Evolutionary conservation across 53 echinoderm and acorn worm species (phyloP), one percentile per base, ranked within the genome.

Genomic region (Paracentrotus lividus): DNA sequence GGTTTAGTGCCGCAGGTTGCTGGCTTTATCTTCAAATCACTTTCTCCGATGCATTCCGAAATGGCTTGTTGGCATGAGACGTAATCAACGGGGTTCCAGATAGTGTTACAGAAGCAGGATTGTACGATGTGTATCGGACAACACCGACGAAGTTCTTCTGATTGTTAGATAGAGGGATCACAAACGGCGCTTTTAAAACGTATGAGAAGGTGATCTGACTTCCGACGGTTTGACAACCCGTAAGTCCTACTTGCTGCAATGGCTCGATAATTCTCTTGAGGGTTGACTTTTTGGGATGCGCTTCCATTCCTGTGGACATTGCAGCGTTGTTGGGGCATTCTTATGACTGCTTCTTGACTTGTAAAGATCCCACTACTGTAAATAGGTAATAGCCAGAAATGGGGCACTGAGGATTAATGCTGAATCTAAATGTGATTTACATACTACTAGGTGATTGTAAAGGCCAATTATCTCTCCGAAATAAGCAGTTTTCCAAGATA

Each of bases 231-330:
- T 18, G 38, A 5, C 38, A 42, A 76, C 76, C 76, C 42, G 16
- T 76, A 18, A 76, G 42, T 76, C 76, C 76, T n/a, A n/a, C n/a
- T n/a, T n/a, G 76, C 40, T 16, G 42, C 14, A 76, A 76, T 42
- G 20, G 76, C 42, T 42, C 42, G 76, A 76, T 76, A 42, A 76
- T 76, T 76, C 42, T 21, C 76, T 76, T 36, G 40, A 76, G 67
- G 67, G 76, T 76, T 21, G 76, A 40, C 27, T 15, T 2, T 10
- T 36, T 10, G 42, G 38, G 76, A 3, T 76, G 20, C 42, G 12
- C 36, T 18, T 38, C 29, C 42, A 1, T n/a, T n/a, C n/a, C 42
- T 76, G 42, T 18, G 42, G 1, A 76, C 5, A 76, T 36, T 76
- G 42, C 76, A 42, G 20, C 23, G 76, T 23, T 16, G 5, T 18